Evolutionary conservation across 2,888 invertebrate species (phyloP).

Genomic region (Alsophila aescularia): DNA sequence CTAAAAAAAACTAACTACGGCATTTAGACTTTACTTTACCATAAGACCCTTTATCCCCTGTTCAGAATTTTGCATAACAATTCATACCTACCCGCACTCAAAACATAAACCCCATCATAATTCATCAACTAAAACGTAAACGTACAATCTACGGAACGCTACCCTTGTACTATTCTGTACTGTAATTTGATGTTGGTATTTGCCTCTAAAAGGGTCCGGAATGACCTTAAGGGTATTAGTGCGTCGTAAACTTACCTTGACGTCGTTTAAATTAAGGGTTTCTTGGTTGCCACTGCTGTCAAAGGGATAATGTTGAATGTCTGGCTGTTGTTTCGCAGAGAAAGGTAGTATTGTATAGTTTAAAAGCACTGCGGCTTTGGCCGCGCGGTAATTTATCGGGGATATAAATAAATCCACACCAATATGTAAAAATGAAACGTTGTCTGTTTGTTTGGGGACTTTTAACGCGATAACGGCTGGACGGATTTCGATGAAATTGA

Average conservation of each 20-base stretch:
- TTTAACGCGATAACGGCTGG: no score
- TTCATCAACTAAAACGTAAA: constrained; percentile 8
- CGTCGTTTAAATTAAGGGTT: constrained; percentile 25
- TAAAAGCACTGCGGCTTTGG: no score
- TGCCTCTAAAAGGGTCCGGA: constrained; percentile 19
- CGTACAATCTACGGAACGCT: constrained; percentile 6
- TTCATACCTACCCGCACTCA: neutral
- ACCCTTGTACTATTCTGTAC: constrained; percentile 24
- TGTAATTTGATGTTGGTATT: constrained; percentile 31
- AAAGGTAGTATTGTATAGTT: no score
- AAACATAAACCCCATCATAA: constrained; percentile 9
- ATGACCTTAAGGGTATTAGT: constrained; percentile 26
- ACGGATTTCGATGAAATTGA: no score
- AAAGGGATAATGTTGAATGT: neutral
- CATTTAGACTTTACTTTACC: no score
- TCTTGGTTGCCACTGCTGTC: constrained; percentile 6
- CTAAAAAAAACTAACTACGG: no score
- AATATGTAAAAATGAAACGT: no score
- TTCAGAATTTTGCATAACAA: neutral
- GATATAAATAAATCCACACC: no score
- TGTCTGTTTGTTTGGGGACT: no score
- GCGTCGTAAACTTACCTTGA: constrained; percentile 26
- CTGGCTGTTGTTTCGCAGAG: neutral
- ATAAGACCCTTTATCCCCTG: no score
- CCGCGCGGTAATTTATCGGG: no score